A percentile compares a stretch with the other conserved stretches of the same genome.
Conservation (phyloP, 2,113 vertebrate genomes). For the Corythornis cristatus region DNA sequence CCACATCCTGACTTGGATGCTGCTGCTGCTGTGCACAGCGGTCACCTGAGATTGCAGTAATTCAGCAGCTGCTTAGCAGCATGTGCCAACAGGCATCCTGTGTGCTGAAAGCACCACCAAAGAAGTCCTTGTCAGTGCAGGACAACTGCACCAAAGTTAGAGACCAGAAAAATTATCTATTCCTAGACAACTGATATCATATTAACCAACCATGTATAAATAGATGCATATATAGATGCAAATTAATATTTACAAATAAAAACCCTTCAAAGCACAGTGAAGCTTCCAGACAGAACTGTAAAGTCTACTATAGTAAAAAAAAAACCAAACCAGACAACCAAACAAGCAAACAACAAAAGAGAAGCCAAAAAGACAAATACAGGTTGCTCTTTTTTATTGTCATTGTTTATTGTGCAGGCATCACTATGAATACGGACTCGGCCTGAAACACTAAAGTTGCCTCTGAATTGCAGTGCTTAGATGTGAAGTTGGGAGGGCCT, state of each 20-base stretch:
- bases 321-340: no score
- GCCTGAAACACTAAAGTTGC: neutral
- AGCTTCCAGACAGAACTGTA: neutral
- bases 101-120: neutral
- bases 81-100: neutral
- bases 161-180: neutral
- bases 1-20: neutral
- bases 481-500: neutral
- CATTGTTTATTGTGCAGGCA: neutral
- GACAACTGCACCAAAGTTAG: neutral
- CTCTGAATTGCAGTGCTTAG: neutral
- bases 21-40: neutral
- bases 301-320: neutral
- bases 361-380: neutral
- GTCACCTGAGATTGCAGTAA: constrained; percentile 3
- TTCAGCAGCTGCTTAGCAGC: neutral
- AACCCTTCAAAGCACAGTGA: neutral
- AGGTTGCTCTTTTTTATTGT: neutral
- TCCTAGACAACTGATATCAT: neutral
- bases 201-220: neutral
- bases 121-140: neutral
- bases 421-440: neutral
- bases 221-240: neutral
- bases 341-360: neutral
- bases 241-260: neutral